Conservation (phyloP, 2,113 vertebrate species). For the Periophthalmodon schlosseri region DNA sequence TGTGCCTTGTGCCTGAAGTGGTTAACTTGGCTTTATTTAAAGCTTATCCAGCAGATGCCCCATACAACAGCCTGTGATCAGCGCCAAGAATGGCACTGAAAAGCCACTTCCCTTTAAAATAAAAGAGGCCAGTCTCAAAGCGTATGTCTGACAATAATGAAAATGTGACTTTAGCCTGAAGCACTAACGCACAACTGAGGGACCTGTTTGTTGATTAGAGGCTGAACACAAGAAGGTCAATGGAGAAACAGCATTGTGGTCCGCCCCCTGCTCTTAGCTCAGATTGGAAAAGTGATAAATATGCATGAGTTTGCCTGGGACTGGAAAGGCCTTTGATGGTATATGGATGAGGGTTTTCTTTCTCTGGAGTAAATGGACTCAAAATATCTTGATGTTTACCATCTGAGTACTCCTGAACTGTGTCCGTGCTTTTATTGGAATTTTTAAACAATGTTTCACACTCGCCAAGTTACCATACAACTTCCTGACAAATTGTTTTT, state of each 20-base stretch:
- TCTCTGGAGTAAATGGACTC: slow-evolving; percentile 58
- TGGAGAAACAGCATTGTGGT: slow-evolving; percentile 46
- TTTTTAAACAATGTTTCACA: neutral
- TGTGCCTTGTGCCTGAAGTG: slow-evolving; percentile 31
- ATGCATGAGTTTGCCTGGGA: slow-evolving; percentile 71
- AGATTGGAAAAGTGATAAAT: slow-evolving; percentile 74
- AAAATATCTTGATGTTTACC: slow-evolving; percentile 57
- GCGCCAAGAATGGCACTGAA: slow-evolving; percentile 31
- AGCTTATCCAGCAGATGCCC: slow-evolving; percentile 41
- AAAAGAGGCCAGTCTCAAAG: slow-evolving; percentile 47
- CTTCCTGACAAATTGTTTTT: neutral
- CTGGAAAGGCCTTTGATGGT: slow-evolving; percentile 63
- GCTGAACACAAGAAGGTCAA: slow-evolving; percentile 58
- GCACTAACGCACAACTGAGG: slow-evolving; percentile 29
- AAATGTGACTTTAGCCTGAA: slow-evolving; percentile 68
- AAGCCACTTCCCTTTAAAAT: slow-evolving; percentile 48
- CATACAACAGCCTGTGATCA: slow-evolving; percentile 47
- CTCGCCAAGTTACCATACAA: neutral
- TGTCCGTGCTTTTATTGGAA: neutral
- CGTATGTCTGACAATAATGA: slow-evolving; percentile 46
- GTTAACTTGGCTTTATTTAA: slow-evolving; percentile 52
- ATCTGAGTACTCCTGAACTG: slow-evolving; percentile 30
- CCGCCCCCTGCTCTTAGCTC: slow-evolving; percentile 39
- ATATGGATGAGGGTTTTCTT: slow-evolving; percentile 40
- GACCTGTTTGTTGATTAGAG: slow-evolving; percentile 65